These are phyloP conservation scores for Leptopilina drosophilae DNA, from an alignment of 2,888 invertebrate genomes.

Conservation along the genomic window DNA sequence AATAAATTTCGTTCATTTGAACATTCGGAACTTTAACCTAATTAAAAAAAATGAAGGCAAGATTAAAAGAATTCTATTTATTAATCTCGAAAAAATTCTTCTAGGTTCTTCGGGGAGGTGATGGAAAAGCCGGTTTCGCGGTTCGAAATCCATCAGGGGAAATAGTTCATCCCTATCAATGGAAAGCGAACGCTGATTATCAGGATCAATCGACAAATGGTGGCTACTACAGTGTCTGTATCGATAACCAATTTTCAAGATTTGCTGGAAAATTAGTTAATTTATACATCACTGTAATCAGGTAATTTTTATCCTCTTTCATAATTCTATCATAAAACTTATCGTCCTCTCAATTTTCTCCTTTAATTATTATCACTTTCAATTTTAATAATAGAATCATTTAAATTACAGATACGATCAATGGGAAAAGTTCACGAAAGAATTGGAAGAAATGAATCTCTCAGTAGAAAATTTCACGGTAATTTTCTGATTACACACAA, in stretches of 20 bases:
- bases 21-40: too few relatives aligned
- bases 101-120: constrained; percentile 93
- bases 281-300: constrained; percentile 92
- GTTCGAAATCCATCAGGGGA: constrained; percentile 91
- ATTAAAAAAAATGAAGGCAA: too few relatives aligned
- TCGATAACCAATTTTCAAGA: constrained; percentile 95
- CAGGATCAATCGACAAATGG: constrained; percentile 89
- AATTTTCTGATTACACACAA: constrained; percentile 70
- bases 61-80: not conserved
- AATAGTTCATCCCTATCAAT: constrained; percentile 93
- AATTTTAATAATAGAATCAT: too few relatives aligned
- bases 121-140: constrained; percentile 95
- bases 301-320: constrained; percentile 68
- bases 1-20: too few relatives aligned
- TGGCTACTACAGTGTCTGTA: constrained; percentile 93
- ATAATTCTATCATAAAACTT: not conserved
- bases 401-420: constrained; percentile 84
- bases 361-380: too few relatives aligned
- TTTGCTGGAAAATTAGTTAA: constrained; percentile 94
- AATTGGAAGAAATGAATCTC: constrained; percentile 90
- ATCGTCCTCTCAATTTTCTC: not conserved
- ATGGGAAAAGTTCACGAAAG: constrained; percentile 95
- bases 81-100: constrained; percentile 28
- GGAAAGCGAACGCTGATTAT: constrained; percentile 93
- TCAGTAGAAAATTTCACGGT: constrained; percentile 95